Evolutionary conservation across 1,140 invertebrate genomes (phyloP).

Genomic region (Drosophila nannoptera): DNA sequence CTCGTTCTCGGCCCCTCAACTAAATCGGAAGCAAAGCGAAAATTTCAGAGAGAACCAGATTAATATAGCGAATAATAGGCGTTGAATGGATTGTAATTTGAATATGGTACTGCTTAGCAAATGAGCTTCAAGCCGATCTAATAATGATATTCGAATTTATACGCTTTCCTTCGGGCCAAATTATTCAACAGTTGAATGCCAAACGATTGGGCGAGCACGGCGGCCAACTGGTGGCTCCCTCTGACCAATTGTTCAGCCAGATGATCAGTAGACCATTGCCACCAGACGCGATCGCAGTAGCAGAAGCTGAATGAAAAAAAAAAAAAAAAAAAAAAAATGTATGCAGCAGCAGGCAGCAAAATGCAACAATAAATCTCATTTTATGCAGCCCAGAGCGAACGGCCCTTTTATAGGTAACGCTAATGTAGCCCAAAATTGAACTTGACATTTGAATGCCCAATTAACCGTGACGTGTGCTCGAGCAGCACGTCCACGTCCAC

Average conservation of each 20-base stretch:
- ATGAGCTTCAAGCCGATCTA: not conserved
- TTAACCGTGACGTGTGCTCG: conserved; percentile 71
- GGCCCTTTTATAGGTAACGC: conserved; percentile 78
- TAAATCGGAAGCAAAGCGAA: conserved; percentile 56
- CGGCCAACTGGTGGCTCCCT: conserved; percentile 14
- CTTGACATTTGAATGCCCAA: conserved; percentile 79
- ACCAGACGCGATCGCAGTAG: conserved; percentile 37
- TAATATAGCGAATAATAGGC: conserved; percentile 21
- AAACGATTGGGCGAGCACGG: conserved; percentile 31
- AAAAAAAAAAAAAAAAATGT: conserved; percentile 35
- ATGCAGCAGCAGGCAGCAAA: conserved; percentile 52
- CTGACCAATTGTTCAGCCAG: conserved; percentile 57
- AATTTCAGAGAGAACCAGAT: conserved; percentile 34
- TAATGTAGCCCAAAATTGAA: conserved; percentile 79
- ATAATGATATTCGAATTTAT: conserved; percentile 69
- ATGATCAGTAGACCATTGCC: conserved; percentile 66
- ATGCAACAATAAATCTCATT: conserved; percentile 79
- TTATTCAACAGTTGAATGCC: conserved; percentile 65
- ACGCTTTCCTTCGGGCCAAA: conserved; percentile 38
- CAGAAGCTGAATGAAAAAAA: not conserved
- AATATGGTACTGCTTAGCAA: not conserved
- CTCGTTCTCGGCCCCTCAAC: conserved; percentile 20
- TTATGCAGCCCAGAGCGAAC: conserved; percentile 63
- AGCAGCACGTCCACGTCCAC: conserved; percentile 16
- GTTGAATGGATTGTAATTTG: conserved; percentile 5